Evolutionary conservation across 1,140 invertebrate species (phyloP).

Genomic region (Sinonovacula constricta): DNA sequence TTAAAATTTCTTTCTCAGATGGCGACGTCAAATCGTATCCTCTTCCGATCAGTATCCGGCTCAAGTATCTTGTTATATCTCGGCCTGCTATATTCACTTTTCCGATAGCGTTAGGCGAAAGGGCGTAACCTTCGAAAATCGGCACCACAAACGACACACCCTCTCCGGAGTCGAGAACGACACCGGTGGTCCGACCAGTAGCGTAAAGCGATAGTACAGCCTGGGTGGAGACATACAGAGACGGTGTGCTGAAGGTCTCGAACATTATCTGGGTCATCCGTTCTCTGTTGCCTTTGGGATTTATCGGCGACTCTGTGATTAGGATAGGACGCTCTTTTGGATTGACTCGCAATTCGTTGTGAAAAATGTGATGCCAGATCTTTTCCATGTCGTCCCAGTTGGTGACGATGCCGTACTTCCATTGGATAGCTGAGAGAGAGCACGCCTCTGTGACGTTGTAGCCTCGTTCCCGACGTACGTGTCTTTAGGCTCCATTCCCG

Average conservation of each 20-base stretch:
- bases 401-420: conserved; percentile 95
- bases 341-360: conserved; percentile 86
- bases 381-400: conserved; percentile 93
- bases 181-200: conserved; percentile 95
- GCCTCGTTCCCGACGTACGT: conserved; percentile 97
- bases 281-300: conserved; percentile 80
- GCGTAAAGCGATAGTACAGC: conserved; percentile 95
- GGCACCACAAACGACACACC: conserved; percentile 96
- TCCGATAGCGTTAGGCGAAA: conserved; percentile 89
- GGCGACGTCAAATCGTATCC: conserved; percentile 97
- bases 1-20: conserved; percentile 51
- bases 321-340: conserved; percentile 77
- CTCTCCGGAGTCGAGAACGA: conserved; percentile 94
- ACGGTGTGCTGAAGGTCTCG: conserved; percentile 83
- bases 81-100: conserved; percentile 94
- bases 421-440: conserved; percentile 92
- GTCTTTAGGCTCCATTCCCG: conserved; percentile 94
- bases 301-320: conserved; percentile 72
- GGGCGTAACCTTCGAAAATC: conserved; percentile 87
- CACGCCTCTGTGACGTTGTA: conserved; percentile 90
- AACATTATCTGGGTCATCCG: conserved; percentile 72
- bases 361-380: conserved; percentile 88
- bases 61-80: conserved; percentile 96
- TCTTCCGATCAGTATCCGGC: conserved; percentile 96
- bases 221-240: conserved; percentile 95